Evolutionary conservation across 92 coral and sea anemone species (phyloP).

Genomic region (Siderastrea radians): DNA sequence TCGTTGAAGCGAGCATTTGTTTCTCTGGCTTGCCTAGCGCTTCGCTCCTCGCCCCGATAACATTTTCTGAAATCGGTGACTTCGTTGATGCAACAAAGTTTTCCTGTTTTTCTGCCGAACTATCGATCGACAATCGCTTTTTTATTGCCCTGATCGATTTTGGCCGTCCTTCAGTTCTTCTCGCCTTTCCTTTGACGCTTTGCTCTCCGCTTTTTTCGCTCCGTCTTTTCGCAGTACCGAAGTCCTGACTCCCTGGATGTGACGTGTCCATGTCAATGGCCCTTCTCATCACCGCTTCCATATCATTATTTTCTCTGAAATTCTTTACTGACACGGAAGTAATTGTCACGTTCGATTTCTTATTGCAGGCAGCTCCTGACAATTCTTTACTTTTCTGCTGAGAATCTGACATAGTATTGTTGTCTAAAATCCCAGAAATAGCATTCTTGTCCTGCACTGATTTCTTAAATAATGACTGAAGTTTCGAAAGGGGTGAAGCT

Average conservation of each 20-base stretch:
- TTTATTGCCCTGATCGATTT: conserved; percentile 12
- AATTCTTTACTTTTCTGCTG: neutral
- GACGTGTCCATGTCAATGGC: neutral
- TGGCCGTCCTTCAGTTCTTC: conserved; percentile 29
- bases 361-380: neutral
- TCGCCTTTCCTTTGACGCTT: conserved; percentile 25
- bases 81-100: neutral
- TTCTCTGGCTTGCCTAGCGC: conserved; percentile 19
- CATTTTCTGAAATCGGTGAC: neutral
- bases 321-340: neutral
- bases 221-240: conserved; percentile 5
- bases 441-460: neutral
- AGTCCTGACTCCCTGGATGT: neutral
- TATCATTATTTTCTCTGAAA: conserved; percentile 7
- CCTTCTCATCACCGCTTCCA: neutral
- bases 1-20: neutral
- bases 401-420: too few relatives aligned
- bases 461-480: neutral
- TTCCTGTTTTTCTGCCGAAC: neutral
- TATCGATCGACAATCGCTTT: conserved; percentile 9
- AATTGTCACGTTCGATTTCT: neutral
- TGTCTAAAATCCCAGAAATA: neutral
- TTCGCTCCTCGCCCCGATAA: neutral
- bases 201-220: neutral
- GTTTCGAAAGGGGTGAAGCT: neutral